Conservation (phyloP, 53 echinoderm and acorn worm species). For the Hippasteria phrygiana region DNA sequence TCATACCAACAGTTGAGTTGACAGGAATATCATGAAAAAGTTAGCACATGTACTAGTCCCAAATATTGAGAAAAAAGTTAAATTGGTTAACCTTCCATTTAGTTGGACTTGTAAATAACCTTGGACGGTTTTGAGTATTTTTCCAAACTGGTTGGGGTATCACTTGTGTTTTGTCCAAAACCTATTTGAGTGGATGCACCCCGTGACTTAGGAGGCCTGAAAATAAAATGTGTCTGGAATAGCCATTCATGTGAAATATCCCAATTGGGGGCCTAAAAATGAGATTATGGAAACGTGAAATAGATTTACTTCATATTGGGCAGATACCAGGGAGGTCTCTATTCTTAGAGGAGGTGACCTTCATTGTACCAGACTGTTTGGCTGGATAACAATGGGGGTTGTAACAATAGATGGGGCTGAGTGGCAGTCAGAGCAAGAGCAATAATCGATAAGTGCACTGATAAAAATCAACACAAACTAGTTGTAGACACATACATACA, state of each 20-base stretch:
- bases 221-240: background rate
- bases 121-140: no score
- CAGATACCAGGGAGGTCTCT: background rate
- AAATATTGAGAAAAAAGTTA: no score
- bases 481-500: no score
- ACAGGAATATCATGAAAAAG: no score
- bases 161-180: no score
- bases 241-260: background rate
- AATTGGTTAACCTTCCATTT: no score
- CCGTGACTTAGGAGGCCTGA: no score
- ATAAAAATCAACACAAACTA: background rate
- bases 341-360: constrained; percentile 26
- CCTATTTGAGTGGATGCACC: no score
- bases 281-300: background rate
- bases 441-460: constrained; percentile 17
- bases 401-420: constrained; percentile 56
- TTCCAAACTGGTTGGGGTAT: no score
- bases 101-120: no score
- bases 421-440: background rate
- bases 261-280: background rate
- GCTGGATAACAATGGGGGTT: constrained; percentile 53
- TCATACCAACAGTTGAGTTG: no score
- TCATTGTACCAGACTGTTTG: constrained; percentile 26
- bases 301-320: background rate
- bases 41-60: no score